A percentile compares a stretch with the other conserved stretches of the same genome.
Conservation (phyloP, 2,113 vertebrate species). For the Paracyprichromis sp. region DNA sequence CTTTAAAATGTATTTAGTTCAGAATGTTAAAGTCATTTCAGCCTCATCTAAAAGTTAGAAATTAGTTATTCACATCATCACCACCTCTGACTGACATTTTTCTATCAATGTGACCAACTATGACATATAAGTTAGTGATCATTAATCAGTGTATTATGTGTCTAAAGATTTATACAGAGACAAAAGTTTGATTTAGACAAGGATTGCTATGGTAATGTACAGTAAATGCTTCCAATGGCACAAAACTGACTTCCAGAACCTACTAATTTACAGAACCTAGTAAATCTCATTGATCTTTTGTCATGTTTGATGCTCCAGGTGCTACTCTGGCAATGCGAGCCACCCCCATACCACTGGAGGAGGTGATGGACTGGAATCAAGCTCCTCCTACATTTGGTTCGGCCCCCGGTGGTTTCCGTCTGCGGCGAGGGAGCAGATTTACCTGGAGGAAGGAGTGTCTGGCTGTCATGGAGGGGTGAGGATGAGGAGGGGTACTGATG, state of each 20-base stretch:
- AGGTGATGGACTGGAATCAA: slow-evolving; percentile 91
- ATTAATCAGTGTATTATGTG: not conserved
- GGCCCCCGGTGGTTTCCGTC: slow-evolving; percentile 86
- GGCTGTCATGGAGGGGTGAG: slow-evolving; percentile 96
- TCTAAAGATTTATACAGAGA: not conserved
- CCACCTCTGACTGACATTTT: not conserved
- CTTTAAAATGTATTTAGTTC: not conserved
- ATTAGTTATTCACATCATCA: not conserved
- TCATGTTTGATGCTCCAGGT: slow-evolving; percentile 63
- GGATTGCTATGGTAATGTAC: not conserved
- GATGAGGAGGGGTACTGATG: slow-evolving; percentile 22
- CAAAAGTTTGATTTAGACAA: not conserved
- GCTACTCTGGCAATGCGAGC: slow-evolving; percentile 94
- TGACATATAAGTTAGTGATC: not conserved
- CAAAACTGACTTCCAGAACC: not conserved
- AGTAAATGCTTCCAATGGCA: not conserved
- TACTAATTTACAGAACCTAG: not conserved
- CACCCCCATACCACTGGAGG: slow-evolving; percentile 85
- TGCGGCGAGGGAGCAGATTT: slow-evolving; percentile 93
- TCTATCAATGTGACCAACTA: not conserved
- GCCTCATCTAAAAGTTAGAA: not conserved
- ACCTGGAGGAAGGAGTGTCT: slow-evolving; percentile 99
- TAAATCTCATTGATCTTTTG: not conserved
- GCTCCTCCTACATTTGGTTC: slow-evolving; percentile 84
- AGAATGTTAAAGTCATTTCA: not conserved